These are phyloP conservation scores for Podarcis cretensis DNA, from an alignment of 2,113 vertebrate species.

Conservation along the genomic window DNA sequence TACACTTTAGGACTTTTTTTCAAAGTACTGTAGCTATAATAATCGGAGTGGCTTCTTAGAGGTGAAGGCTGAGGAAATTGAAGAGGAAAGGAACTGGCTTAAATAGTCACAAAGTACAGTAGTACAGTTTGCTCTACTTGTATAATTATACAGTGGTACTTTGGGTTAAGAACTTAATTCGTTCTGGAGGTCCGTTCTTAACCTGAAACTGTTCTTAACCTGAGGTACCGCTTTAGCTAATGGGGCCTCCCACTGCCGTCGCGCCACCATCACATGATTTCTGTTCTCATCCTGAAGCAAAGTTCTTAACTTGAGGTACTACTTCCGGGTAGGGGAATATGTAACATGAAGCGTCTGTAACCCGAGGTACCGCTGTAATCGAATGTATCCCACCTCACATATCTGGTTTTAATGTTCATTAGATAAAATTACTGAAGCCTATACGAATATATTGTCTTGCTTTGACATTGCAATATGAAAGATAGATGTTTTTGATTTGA, in stretches of 20 bases:
- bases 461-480: slow-evolving; percentile 14
- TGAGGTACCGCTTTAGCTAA: no score
- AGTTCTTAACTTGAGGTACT: no score
- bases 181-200: no score
- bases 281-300: no score
- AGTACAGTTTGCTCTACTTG: not conserved
- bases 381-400: not conserved
- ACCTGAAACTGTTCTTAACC: no score
- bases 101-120: not conserved
- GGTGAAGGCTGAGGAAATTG: not conserved
- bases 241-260: no score
- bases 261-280: no score
- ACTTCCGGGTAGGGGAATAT: no score
- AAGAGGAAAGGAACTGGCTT: not conserved
- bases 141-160: not conserved
- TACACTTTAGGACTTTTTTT: no score
- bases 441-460: not conserved
- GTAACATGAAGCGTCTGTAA: no score
- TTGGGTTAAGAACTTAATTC: no score
- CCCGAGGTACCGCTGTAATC: no score
- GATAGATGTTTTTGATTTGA: not conserved
- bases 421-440: not conserved
- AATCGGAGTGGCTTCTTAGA: not conserved
- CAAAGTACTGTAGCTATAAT: not conserved
- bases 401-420: not conserved